A percentile compares a stretch with the other conserved stretches of the same genome.
phyloP scores from a whole-genome alignment of 2,888 invertebrate genomes.

The Andrena fulva region DNA sequence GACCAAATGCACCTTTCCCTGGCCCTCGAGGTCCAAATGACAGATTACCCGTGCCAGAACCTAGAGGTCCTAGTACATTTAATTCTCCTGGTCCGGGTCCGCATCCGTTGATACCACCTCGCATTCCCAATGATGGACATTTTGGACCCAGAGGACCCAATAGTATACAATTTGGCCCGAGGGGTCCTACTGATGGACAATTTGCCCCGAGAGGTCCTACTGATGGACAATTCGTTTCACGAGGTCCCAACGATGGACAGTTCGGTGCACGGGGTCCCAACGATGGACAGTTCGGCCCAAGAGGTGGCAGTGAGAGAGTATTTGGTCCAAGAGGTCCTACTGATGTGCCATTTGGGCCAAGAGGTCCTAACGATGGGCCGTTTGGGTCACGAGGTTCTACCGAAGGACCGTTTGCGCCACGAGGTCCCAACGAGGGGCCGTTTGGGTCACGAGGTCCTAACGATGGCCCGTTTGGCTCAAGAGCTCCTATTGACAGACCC shows the following conservation, averaged over 20 bases:
- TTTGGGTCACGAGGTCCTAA: conserved; percentile 51
- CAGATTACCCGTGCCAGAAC: conserved; percentile 52
- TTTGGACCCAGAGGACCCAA: conserved; percentile 38
- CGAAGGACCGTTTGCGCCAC: conserved; percentile 55
- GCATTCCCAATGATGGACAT: conserved; percentile 12
- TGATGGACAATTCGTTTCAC: conserved; percentile 42
- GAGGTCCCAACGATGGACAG: conserved; percentile 47
- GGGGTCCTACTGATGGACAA: conserved; percentile 14
- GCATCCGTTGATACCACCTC: conserved; percentile 26
- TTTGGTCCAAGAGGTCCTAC: conserved; percentile 45
- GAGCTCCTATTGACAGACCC: conserved; percentile 37
- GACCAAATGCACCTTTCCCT: conserved; percentile 58
- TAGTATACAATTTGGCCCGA: conserved; percentile 41
- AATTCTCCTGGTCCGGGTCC: conserved; percentile 31
- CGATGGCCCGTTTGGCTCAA: conserved; percentile 50
- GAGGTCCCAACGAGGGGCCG: conserved; percentile 47
- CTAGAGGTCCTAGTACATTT: conserved; percentile 39
- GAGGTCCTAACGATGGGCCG: conserved; percentile 28
- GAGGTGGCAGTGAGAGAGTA: conserved; percentile 36
- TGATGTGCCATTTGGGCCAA: conserved; percentile 39
- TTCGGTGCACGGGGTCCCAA: conserved; percentile 53
- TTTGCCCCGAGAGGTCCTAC: conserved; percentile 28
- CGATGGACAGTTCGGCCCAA: conserved; percentile 56
- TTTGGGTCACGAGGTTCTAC: conserved; percentile 49
- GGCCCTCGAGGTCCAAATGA: conserved; percentile 58